Base-by-base conservation (phyloP, 2,888 invertebrate genomes). In the Morpho helenor region DNA sequence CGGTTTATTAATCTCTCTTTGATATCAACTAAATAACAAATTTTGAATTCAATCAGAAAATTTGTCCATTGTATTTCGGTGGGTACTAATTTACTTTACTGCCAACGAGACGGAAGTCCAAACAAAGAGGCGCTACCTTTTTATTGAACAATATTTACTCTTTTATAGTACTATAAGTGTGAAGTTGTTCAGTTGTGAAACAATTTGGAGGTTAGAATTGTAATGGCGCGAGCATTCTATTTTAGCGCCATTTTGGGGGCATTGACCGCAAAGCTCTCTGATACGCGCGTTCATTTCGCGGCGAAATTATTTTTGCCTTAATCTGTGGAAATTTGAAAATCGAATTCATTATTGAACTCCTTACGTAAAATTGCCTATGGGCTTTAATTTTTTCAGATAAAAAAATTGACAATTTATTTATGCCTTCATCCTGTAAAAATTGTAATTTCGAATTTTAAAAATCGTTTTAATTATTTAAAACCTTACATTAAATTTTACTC, bases 171-270 rank as follows among this genome's bases (percentile, higher is more conserved):
- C 48, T 50, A 47, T 59, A 69, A 72, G 75, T 73, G 73, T 74
- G 68, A 75, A 75, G 69, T 72, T 68, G 69, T 71, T 66, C 60
- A 66, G 73, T 80, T 82, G 68, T 79, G 76, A 79, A 83, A 84
- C 77, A 79, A 77, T 80, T 80, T 87, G 74, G 82, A 87, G 85
- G 87, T 87, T 87, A 84, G 74, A 82, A 80, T 80, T 76, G 79
- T 82, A 85, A 85, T 87, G 85, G 87, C 86, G 84, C 79, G 84
- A 84, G 86, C 86, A 56, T 84, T 87, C 88, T 88, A 88, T 88
- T 88, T 87, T 82, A 81, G 82, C 87, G 86, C 87, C 84, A 84
- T 87, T 74, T 85, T 82, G 81, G 73, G 88, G 77, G 74, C 82
- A 74, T 71, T 80, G 87, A 86, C 81, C 87, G 63, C 53, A 55